These are phyloP conservation scores for Listronotus oregonensis DNA, from an alignment of 1,140 invertebrate genomes.

Conservation along the genomic window DNA sequence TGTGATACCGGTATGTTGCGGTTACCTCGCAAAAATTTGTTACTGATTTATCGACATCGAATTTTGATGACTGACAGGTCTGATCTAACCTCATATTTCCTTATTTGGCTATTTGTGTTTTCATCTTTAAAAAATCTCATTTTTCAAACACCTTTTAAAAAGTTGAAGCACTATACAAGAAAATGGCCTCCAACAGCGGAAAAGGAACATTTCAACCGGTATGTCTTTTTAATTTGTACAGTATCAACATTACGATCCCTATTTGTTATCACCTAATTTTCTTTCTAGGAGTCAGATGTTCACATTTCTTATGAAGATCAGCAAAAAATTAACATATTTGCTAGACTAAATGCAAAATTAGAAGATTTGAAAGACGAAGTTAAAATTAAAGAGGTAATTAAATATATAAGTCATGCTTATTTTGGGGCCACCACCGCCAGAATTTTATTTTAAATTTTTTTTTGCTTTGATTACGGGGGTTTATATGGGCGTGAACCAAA, in stretches of 20 bases:
- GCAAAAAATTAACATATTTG: constrained; percentile 97
- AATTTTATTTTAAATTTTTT: too few relatives aligned
- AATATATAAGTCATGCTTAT: not conserved
- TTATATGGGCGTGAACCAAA: too few relatives aligned
- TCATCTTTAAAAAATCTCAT: too few relatives aligned
- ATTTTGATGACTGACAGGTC: too few relatives aligned
- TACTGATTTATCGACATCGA: too few relatives aligned
- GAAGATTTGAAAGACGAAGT: constrained; percentile 91
- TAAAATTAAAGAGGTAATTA: constrained; percentile 76
- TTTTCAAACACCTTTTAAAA: too few relatives aligned
- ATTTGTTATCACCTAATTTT: constrained; percentile 8
- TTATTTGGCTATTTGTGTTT: too few relatives aligned
- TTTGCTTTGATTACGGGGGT: too few relatives aligned
- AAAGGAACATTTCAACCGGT: constrained; percentile 55
- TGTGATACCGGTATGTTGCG: too few relatives aligned
- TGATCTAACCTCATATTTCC: too few relatives aligned
- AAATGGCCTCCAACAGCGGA: constrained; percentile 37
- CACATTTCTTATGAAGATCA: constrained; percentile 96
- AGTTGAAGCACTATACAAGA: not conserved
- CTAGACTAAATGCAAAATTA: constrained; percentile 87
- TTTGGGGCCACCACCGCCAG: too few relatives aligned
- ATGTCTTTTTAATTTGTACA: constrained; percentile 26
- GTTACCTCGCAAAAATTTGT: too few relatives aligned
- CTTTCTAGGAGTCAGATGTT: constrained; percentile 83
- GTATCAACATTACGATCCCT: not conserved